Evolutionary conservation across 2,113 vertebrate genomes (phyloP).

Genomic region (Scophthalmus maximus): DNA sequence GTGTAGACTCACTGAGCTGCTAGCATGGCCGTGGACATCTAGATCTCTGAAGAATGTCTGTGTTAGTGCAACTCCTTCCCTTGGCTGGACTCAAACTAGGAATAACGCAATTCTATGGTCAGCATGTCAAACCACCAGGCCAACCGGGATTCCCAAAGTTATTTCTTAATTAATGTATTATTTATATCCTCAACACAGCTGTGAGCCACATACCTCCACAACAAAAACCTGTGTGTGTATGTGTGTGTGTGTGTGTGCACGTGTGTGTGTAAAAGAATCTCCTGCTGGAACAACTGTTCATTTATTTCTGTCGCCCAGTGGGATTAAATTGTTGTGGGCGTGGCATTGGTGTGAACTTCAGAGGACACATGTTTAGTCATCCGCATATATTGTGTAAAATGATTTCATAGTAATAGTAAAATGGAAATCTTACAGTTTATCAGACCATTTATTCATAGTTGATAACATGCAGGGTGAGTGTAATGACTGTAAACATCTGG

Average conservation of each 20-base stretch:
- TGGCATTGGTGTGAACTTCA: neutral
- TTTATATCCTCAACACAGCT: slow-evolving; percentile 39
- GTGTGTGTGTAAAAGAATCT: neutral
- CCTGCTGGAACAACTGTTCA: slow-evolving; percentile 43
- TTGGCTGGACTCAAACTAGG: no score
- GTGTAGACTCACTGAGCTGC: neutral
- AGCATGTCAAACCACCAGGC: neutral
- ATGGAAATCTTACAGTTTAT: neutral
- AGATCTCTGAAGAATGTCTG: no score
- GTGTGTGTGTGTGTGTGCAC: neutral
- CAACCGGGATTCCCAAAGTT: slow-evolving; percentile 18
- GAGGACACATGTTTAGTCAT: neutral
- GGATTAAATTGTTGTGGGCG: slow-evolving; percentile 1
- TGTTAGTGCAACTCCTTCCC: no score
- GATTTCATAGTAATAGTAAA: slow-evolving; percentile 7
- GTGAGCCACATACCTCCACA: slow-evolving; percentile 23
- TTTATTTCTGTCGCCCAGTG: neutral
- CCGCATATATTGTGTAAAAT: neutral
- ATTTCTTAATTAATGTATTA: slow-evolving; percentile 35
- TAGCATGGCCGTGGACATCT: neutral
- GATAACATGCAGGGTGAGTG: neutral
- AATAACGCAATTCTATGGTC: neutral
- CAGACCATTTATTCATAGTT: neutral
- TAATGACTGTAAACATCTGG: neutral
- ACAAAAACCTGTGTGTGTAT: neutral